Evolutionary conservation across 2,888 invertebrate genomes (phyloP), one percentile per base, ranked within the genome.

Genomic region (Chydorus sphaericus): DNA sequence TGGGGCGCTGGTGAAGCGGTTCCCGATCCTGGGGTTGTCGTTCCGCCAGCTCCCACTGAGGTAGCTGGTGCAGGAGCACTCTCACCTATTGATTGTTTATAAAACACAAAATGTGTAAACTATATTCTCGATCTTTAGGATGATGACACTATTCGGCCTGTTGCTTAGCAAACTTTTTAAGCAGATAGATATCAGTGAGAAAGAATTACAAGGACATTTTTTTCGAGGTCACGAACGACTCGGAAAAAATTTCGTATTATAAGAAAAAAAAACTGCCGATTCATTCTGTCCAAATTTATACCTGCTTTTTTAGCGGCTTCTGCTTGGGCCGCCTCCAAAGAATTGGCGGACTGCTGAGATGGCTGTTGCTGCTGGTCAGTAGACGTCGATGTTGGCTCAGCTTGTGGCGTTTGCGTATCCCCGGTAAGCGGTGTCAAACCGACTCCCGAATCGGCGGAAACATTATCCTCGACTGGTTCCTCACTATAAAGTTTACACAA

Each of bases 1-100:
- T 58, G 54, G 29, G 59, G 57, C 16, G 59, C 55, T 16, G 60
- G 58, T 26, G 60, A 58, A 3, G 51, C 38, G 20, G 57, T 29
- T 20, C 38, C 38, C 18, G 57, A 52, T 28, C 53, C 33, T 26
- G 53, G 53, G 28, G 23, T 44, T 28, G 44, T 26, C 44, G 44
- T 23, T 26, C 44, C 44, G 23, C 33, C 14, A 14, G 33, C 33
- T 33, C 8, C 8, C 33, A 14, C 33, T 14, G 33, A 8, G 14
- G 8, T 33, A n/a, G n/a, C n/a, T n/a, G n/a, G n/a, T n/a, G n/a
- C n/a, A n/a, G n/a, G n/a, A n/a, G n/a, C n/a, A n/a, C 44, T 44
- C 44, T 44, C 44, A 44, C 44, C 44, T 44, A n/a, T n/a, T n/a
- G n/a, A n/a, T n/a, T n/a, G n/a, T n/a, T n/a, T n/a, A n/a, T n/a